A percentile compares a stretch with the other conserved stretches of the same genome.
These are phyloP conservation scores for Brienomyrus brachyistius DNA, from an alignment of 2,113 vertebrate species.

Conservation along the genomic window DNA sequence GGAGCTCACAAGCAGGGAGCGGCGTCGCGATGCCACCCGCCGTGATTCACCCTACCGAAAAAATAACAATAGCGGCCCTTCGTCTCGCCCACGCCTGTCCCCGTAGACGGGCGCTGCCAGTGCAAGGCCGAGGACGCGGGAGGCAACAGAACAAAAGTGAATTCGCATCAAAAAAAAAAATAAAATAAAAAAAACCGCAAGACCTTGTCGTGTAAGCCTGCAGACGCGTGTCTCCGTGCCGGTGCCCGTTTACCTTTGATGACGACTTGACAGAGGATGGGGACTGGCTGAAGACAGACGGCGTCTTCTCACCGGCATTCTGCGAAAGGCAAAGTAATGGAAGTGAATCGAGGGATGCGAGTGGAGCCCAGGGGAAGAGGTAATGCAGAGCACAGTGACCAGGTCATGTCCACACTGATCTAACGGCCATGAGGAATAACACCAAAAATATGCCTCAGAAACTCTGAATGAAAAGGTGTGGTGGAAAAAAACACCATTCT, in stretches of 20 bases:
- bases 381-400: background rate
- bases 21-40: background rate
- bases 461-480: background rate
- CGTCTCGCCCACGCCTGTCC: background rate
- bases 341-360: background rate
- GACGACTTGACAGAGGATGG: conserved; percentile 51
- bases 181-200: conserved; percentile 2
- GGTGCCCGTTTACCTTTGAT: conserved; percentile 41
- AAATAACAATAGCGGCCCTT: background rate
- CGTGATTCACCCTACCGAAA: background rate
- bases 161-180: conserved; percentile 16
- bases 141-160: background rate
- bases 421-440: background rate
- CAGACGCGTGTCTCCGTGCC: background rate
- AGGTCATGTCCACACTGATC: background rate
- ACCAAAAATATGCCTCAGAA: background rate
- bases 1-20: background rate
- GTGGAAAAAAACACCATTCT: background rate
- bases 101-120: background rate
- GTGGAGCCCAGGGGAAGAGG: no score
- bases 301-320: conserved; percentile 43
- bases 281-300: conserved; percentile 49
- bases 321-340: conserved; percentile 20
- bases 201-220: background rate
- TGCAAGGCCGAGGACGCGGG: background rate